Conservation (phyloP, 2,888 invertebrate species). For the Carterocephalus palaemon region DNA sequence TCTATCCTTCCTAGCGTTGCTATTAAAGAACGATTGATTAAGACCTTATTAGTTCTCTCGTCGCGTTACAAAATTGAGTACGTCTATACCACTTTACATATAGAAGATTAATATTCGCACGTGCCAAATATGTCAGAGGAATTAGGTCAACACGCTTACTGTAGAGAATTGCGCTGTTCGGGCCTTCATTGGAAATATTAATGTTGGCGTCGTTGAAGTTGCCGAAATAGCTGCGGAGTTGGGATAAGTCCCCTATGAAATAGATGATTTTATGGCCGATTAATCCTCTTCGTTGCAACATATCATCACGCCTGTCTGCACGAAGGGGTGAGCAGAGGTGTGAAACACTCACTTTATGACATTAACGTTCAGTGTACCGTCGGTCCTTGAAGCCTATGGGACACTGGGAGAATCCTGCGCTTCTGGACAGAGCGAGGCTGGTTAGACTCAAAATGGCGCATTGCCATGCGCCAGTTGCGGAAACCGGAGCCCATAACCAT, state of each 20-base stretch:
- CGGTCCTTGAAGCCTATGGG: too few relatives aligned
- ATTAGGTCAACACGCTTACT: conserved; percentile 33
- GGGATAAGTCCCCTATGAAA: conserved; percentile 8
- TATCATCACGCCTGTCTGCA: too few relatives aligned
- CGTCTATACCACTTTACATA: conserved; percentile 33
- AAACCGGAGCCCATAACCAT: too few relatives aligned
- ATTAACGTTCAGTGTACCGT: too few relatives aligned
- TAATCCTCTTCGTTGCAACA: too few relatives aligned
- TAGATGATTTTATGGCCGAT: conserved; percentile 8
- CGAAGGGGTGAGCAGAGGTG: too few relatives aligned
- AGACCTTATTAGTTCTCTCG: conserved; percentile 24
- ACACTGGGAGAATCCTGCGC: too few relatives aligned
- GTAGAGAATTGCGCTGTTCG: conserved; percentile 28
- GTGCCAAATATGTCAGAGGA: conserved; percentile 35
- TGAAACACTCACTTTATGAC: too few relatives aligned
- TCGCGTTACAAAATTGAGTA: conserved; percentile 28
- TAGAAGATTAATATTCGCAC: conserved; percentile 31
- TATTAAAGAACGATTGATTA: conserved; percentile 25
- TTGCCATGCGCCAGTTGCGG: too few relatives aligned
- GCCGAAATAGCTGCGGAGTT: conserved; percentile 8
- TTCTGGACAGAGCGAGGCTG: too few relatives aligned
- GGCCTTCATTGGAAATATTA: conserved; percentile 30
- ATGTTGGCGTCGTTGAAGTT: conserved; percentile 27
- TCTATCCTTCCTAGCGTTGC: conserved; percentile 1
- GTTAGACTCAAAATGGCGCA: too few relatives aligned